Evolutionary conservation across 1,140 invertebrate genomes (phyloP), one percentile per base, ranked within the genome.

Genomic region (Mactra quadrangularis): DNA sequence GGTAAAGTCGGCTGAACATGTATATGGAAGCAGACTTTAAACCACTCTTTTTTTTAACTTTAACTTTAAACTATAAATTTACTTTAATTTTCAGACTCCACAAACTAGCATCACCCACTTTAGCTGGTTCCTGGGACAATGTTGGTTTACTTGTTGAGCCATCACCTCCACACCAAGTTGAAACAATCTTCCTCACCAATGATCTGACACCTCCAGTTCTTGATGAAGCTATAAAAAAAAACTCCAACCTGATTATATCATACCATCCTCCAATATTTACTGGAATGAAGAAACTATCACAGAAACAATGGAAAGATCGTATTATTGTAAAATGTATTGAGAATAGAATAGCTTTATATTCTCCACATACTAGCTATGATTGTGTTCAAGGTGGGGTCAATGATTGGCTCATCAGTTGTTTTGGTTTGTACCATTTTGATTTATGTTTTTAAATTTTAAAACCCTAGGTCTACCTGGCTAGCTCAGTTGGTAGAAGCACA

Each of bases 241-340:
- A 94, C 31, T 93, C 95, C 17, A 95, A 98, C 92, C 91, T 99
- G 89, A 97, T 99, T 83, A 94, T 99, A 47, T 96, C 97, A 0
- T 99, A 99, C 93, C 98, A 99, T 95, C 98, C 98, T 17, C 97
- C 97, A 22, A 97, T 99, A 89, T 99, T 99, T 93, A 93, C 93
- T 25, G 95, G 96, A 7, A 85, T 99, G 27, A 99, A 98, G 90
- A 94, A 95, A 59, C 93, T 99, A 45, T 95, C 95, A 19, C 94
- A 91, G 47, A 87, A 87, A 13, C 93, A 93, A 33, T 96, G 96
- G 97, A 96, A 97, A 95, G 96, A 98, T 90, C 94, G 96, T 41
- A 95, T 98, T 27, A 94, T 97, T n/a, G 93, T 96, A 0, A 94
- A 95, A 85, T 97, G 98, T 89, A 92, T 99, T 33, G 96, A 96